Evolutionary conservation across 2,888 invertebrate species (phyloP), one percentile per base, ranked within the genome.

Genomic region (Pimpla rufipes): DNA sequence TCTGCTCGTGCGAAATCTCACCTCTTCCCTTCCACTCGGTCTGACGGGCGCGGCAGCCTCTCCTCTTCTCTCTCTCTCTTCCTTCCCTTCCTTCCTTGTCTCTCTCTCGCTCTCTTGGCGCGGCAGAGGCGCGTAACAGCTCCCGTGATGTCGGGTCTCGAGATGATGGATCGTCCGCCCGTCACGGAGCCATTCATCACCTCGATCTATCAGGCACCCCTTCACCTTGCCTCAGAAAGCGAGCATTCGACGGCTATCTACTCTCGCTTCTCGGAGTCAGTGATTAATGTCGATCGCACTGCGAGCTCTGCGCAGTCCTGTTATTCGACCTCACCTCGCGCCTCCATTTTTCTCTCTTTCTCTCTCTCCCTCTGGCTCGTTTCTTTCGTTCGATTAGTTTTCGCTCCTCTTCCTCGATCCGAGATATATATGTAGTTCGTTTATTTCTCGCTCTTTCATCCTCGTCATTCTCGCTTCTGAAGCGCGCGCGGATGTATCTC

Each of bases 171-270:
- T 93, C 90, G 91, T 87, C 79, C 88, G 86, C 86, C 90, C 91
- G 92, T 92, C 92, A 90, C 91, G 92, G 90, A 91, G 91, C 92
- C 92, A 93, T 93, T 92, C 93, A 93, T 93, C 93, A 93, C 92
- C 92, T 92, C 91, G 92, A 91, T 92, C 93, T 92, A 92, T 93
- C 92, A 91, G 89, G 87, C 90, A 89, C 85, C 89, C 91, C 91
- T 90, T 89, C 91, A 90, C 89, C 90, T 91, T 92, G 90, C 91
- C 90, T 91, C 90, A 90, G 92, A 92, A 92, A 92, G 91, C 90
- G 90, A 91, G 88, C 90, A 91, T 91, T 92, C 92, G 92, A 91
- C 91, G 92, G 91, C 91, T 92, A 91, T 92, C 92, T 91, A 91
- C 91, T 91, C 89, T 90, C 91, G 76, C 83, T 83, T 77, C 90